These are phyloP conservation scores for Anoura caudifer DNA, from an alignment of 2,113 vertebrate species.

Conservation along the genomic window DNA sequence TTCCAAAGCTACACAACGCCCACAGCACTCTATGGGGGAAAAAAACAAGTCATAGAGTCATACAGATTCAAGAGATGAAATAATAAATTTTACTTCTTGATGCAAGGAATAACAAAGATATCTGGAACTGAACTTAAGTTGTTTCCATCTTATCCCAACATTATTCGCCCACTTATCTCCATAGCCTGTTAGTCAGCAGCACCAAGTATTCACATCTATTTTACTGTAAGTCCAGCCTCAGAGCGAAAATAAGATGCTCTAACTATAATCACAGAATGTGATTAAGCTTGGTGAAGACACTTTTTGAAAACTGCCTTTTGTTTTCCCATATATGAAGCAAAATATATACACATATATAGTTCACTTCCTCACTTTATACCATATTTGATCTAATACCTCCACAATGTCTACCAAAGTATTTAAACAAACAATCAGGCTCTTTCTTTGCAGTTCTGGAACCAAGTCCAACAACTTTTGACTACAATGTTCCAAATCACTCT, in stretches of 20 bases:
- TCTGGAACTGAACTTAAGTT: not conserved
- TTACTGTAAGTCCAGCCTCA: not conserved
- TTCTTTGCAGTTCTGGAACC: not conserved
- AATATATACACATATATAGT: not conserved
- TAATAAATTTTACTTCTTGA: not conserved
- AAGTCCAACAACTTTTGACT: not conserved
- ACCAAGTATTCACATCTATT: not conserved
- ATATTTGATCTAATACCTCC: not conserved
- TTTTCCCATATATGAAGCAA: constrained; percentile 7
- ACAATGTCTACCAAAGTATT: not conserved
- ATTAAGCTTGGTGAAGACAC: not conserved
- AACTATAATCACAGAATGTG: not conserved
- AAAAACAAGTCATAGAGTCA: not conserved
- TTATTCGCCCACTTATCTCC: not conserved
- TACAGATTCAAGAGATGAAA: not conserved
- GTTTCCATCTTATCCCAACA: not conserved
- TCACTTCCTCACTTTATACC: not conserved
- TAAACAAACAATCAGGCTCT: not conserved
- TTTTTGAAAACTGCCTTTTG: constrained; percentile 9
- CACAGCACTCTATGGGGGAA: not conserved
- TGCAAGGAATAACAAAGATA: not conserved
- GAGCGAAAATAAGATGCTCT: constrained; percentile 19
- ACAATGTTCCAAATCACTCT: not conserved
- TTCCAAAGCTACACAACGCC: not conserved
- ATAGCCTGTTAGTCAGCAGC: not conserved